A percentile compares a stretch with the other conserved stretches of the same genome.
phyloP scores from a whole-genome alignment of 2,797 vertebrate species.

The Adelosebastes latens region DNA sequence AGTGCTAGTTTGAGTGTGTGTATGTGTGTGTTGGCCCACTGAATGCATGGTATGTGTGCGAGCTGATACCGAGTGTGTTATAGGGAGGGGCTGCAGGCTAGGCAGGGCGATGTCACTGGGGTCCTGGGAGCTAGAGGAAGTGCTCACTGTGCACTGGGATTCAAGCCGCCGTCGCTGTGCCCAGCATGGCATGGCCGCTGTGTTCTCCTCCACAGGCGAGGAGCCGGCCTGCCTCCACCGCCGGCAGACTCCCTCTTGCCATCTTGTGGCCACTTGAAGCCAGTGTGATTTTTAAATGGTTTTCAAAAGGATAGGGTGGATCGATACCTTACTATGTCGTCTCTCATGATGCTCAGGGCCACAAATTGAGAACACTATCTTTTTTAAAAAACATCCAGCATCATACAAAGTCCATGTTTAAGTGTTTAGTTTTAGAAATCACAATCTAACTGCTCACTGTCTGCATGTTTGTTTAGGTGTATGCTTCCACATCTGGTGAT shows the following conservation, averaged over 20 bases:
- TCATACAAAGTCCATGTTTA: neutral
- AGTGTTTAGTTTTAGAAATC: neutral
- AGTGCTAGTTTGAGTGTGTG: conserved; percentile 34
- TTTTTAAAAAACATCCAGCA: neutral
- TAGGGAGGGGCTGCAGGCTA: conserved; percentile 73
- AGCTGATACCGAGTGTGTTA: conserved; percentile 68
- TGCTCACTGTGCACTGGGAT: conserved; percentile 83
- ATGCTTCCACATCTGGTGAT: conserved; percentile 94
- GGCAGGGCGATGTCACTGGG: conserved; percentile 79
- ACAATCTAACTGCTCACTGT: neutral
- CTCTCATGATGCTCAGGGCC: neutral
- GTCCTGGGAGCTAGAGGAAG: conserved; percentile 84
- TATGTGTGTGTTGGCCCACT: conserved; percentile 67
- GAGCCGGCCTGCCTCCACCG: conserved; percentile 57
- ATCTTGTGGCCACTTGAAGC: conserved; percentile 73
- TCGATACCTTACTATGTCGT: neutral
- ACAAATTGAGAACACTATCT: neutral
- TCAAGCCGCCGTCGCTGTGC: conserved; percentile 80
- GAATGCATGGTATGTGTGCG: conserved; percentile 73
- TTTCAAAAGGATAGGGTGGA: neutral
- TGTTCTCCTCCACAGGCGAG: conserved; percentile 65
- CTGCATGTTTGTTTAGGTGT: conserved; percentile 85
- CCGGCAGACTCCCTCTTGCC: conserved; percentile 75
- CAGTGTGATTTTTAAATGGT: conserved; percentile 17
- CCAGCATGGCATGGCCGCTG: conserved; percentile 83